These are phyloP conservation scores for Melanostoma scalare DNA, from an alignment of 2,888 invertebrate species.

Conservation along the genomic window DNA sequence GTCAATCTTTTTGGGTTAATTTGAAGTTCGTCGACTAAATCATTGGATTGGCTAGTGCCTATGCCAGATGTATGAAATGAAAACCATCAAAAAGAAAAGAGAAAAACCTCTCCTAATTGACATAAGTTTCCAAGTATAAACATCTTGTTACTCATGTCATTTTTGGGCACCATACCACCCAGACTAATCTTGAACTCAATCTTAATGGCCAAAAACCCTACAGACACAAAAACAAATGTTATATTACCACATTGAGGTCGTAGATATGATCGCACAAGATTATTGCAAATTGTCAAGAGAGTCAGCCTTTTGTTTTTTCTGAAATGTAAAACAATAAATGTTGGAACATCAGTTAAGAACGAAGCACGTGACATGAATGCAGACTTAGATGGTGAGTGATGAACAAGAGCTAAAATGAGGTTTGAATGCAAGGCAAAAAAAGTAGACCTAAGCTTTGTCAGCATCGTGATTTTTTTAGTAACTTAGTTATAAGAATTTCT, in stretches of 20 bases:
- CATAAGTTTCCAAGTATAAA: slow-evolving; percentile 64
- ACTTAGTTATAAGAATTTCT: too few species aligned
- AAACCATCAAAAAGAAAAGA: background rate
- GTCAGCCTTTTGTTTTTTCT: slow-evolving; percentile 59
- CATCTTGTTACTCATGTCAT: slow-evolving; percentile 43
- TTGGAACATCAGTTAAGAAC: slow-evolving; percentile 70
- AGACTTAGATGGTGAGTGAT: slow-evolving; percentile 54
- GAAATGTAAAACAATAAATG: slow-evolving; percentile 70
- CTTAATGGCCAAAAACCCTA: slow-evolving; percentile 59
- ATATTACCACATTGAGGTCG: slow-evolving; percentile 26
- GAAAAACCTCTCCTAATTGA: slow-evolving; percentile 36
- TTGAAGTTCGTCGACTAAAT: too few species aligned
- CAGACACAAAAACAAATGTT: slow-evolving; percentile 11
- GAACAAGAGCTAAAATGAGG: too few species aligned
- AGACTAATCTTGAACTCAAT: slow-evolving; percentile 65
- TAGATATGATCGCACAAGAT: slow-evolving; percentile 60
- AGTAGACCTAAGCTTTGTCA: too few species aligned
- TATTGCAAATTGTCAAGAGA: slow-evolving; percentile 67
- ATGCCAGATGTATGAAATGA: background rate
- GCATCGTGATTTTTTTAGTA: too few species aligned
- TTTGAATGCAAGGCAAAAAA: too few species aligned
- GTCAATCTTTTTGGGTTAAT: too few species aligned
- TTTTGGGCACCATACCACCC: slow-evolving; percentile 61
- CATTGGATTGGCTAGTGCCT: background rate
- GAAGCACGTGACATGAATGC: slow-evolving; percentile 66